Evolutionary conservation across 2,797 vertebrate species (phyloP).

Genomic region (Enteromius paludinosus): DNA sequence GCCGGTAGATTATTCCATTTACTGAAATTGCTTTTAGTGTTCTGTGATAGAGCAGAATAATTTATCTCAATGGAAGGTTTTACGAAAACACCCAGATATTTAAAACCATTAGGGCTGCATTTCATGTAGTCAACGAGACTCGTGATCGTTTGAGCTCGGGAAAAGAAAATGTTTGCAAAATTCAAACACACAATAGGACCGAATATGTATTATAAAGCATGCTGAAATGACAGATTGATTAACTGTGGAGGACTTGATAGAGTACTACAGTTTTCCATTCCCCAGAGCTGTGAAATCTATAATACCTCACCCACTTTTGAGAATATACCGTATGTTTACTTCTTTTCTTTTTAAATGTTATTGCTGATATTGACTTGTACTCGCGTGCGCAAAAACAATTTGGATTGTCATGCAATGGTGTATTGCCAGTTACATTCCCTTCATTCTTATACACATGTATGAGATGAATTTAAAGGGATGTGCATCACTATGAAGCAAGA

Average conservation of each 20-base stretch:
- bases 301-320: not conserved
- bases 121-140: not conserved
- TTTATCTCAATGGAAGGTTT: not conserved
- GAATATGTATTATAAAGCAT: not conserved
- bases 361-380: not conserved
- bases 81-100: slow-evolving; percentile 10
- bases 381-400: not conserved
- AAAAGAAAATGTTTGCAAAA: not conserved
- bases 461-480: not conserved
- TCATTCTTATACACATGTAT: not conserved
- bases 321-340: not conserved
- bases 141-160: not conserved
- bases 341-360: slow-evolving; percentile 1
- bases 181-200: not conserved
- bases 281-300: not conserved
- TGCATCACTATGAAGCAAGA: not conserved
- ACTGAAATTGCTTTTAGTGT: slow-evolving; percentile 16
- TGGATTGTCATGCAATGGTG: not conserved
- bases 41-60: slow-evolving; percentile 1
- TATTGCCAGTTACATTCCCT: not conserved
- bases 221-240: not conserved
- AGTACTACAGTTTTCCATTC: not conserved
- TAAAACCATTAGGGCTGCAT: not conserved
- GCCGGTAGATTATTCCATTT: not conserved
- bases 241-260: not conserved